Evolutionary conservation across 2,888 invertebrate genomes (phyloP).

Genomic region (Dasysyrphus tricinctus): DNA sequence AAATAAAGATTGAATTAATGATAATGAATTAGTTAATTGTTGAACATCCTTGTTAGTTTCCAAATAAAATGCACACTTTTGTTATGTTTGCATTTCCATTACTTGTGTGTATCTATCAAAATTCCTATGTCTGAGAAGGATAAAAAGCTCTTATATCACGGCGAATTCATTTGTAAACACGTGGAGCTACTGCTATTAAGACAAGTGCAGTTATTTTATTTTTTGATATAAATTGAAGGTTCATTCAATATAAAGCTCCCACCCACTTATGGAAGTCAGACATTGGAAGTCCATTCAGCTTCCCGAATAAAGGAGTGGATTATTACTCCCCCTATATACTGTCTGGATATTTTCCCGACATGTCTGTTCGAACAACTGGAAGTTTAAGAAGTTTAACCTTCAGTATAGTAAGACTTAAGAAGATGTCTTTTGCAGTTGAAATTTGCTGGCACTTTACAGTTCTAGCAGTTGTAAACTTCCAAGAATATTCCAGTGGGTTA

Average conservation of each 20-base stretch:
- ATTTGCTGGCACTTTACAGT: too few relatives aligned
- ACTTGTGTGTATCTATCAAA: too few relatives aligned
- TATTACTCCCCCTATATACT: background rate
- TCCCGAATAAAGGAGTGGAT: background rate
- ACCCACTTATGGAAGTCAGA: too few relatives aligned
- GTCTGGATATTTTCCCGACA: background rate
- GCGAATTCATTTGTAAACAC: conserved; percentile 7
- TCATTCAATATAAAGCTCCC: too few relatives aligned
- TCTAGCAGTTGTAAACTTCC: background rate
- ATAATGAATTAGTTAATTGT: too few relatives aligned
- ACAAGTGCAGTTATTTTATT: background rate
- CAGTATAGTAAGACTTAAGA: background rate
- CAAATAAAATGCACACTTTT: too few relatives aligned
- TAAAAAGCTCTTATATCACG: conserved; percentile 9
- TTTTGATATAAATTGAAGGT: too few relatives aligned
- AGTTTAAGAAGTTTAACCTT: background rate
- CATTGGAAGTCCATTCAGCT: background rate
- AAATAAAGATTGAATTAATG: too few relatives aligned
- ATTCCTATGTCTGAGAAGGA: background rate
- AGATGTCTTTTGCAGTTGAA: background rate
- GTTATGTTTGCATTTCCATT: too few relatives aligned
- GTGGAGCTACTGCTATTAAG: background rate
- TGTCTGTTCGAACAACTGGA: background rate
- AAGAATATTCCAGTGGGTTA: background rate
- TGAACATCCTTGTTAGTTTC: too few relatives aligned